Evolutionary conservation across 2,113 vertebrate species (phyloP).

Genomic region (Marmota flaviventris): DNA sequence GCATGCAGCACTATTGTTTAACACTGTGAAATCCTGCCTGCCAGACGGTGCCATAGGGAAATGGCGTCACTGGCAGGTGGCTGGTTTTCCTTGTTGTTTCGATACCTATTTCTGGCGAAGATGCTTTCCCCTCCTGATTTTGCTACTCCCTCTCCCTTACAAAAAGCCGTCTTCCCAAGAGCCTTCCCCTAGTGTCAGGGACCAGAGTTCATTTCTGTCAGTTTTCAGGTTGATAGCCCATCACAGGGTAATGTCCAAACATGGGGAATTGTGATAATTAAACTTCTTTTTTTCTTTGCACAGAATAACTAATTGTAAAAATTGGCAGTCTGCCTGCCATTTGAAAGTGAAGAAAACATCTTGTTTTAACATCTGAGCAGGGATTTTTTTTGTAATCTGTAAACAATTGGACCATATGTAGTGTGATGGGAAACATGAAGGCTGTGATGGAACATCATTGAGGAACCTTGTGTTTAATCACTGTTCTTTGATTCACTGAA

Average conservation of each 20-base stretch:
- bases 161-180: conserved; percentile 82
- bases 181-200: conserved; percentile 53
- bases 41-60: conserved; percentile 84
- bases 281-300: conserved; percentile 69
- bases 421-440: conserved; percentile 90
- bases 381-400: conserved; percentile 89
- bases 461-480: conserved; percentile 87
- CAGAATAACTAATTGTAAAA: conserved; percentile 88
- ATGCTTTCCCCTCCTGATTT: conserved; percentile 81
- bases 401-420: conserved; percentile 93
- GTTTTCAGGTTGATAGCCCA: conserved; percentile 76
- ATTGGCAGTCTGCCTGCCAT: conserved; percentile 88
- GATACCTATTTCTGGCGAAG: conserved; percentile 85
- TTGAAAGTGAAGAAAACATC: conserved; percentile 91
- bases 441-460: conserved; percentile 87
- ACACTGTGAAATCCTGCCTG: conserved; percentile 84
- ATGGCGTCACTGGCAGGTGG: conserved; percentile 76
- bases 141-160: conserved; percentile 48
- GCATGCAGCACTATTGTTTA: conserved; percentile 65
- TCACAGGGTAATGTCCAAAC: conserved; percentile 83
- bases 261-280: conserved; percentile 78
- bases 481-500: conserved; percentile 84
- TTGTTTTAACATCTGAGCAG: conserved; percentile 92
- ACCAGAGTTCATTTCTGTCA: conserved; percentile 80
- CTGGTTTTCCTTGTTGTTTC: conserved; percentile 82